A percentile compares a stretch with the other conserved stretches of the same genome.
Conservation (phyloP, 2,113 vertebrate species). For the Micronisus gabar region DNA sequence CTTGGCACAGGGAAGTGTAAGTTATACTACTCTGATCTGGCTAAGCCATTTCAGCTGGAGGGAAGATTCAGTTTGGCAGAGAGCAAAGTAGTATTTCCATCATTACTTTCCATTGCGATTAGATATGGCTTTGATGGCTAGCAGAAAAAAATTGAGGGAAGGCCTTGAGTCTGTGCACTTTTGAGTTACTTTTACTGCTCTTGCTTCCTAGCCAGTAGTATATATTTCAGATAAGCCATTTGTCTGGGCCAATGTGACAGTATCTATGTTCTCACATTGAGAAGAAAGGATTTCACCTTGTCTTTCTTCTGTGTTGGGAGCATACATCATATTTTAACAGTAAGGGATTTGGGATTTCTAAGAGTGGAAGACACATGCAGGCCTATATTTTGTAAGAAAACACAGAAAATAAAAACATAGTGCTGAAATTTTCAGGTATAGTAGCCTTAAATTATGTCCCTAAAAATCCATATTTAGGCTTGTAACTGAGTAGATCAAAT, state of each 20-base stretch:
- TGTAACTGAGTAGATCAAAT: too few species aligned
- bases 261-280: neutral
- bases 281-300: neutral
- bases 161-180: neutral
- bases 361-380: neutral
- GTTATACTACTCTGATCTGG: neutral
- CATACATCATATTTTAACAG: neutral
- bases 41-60: neutral
- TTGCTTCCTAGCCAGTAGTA: neutral
- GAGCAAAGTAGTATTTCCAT: neutral
- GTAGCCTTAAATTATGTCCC: neutral
- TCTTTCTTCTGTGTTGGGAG: neutral
- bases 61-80: slow-evolving; percentile 16
- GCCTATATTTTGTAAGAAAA: neutral
- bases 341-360: neutral
- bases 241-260: neutral
- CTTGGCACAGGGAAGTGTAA: neutral
- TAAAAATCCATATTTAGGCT: too few species aligned
- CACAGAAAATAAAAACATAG: neutral
- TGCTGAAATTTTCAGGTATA: neutral
- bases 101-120: neutral
- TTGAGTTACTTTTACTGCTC: neutral
- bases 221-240: neutral
- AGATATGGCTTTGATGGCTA: slow-evolving; percentile 2
- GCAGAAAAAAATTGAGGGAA: neutral